Evolutionary conservation across 1,140 invertebrate species (phyloP), one percentile per base, ranked within the genome.

Genomic region (Drosophila tropicalis): DNA sequence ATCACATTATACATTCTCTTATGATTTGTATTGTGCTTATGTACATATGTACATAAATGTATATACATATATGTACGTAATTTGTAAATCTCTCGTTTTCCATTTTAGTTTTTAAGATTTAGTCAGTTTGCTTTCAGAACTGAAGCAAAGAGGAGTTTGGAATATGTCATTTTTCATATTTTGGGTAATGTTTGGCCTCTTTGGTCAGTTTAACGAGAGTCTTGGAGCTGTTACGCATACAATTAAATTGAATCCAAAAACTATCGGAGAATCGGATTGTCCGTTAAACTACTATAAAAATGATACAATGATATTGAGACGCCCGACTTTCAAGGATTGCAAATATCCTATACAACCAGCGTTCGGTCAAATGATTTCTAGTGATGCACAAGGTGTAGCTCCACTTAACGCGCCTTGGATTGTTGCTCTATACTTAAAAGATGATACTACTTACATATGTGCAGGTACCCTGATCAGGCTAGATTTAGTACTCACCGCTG

Each of bases 401-500:
- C 0, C 0, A 1, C 0, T 3, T 19, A 0, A 5, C 1, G 6
- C 58, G 4, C 44, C 64, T 0, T 76, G 66, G 29, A 22, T 36
- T 6, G 25, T 63, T 6, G 57, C 36, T 1, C 40, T 75, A 63
- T 60, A 63, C n/a, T 2, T 0, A 0, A n/a, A 36, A 36, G 3
- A 3, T 3, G 10, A 1, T 6, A 29, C 5, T 6, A 29, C 5
- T 5, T 19, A 41, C 17, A 1, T 0, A 13, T 75, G 75, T 51
- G 10, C 1, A 9, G 75, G 75, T 4, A 22, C 15, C n/a, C 12
- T 73, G 7, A 39, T 74, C 5, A 34, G 12, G 0, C n/a, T 34
- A 1, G 62, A 77, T 22, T 4, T 67, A 0, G 62, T 70, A 6
- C 2, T 77, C 7, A 77, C 75, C n/a, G 62, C 66, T 1, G 75